These are phyloP conservation scores for Aurelia aurita complex sp. Pacific DNA, from an alignment of 30 jellyfish, hydroid and myxozoan genomes.

Conservation along the genomic window DNA sequence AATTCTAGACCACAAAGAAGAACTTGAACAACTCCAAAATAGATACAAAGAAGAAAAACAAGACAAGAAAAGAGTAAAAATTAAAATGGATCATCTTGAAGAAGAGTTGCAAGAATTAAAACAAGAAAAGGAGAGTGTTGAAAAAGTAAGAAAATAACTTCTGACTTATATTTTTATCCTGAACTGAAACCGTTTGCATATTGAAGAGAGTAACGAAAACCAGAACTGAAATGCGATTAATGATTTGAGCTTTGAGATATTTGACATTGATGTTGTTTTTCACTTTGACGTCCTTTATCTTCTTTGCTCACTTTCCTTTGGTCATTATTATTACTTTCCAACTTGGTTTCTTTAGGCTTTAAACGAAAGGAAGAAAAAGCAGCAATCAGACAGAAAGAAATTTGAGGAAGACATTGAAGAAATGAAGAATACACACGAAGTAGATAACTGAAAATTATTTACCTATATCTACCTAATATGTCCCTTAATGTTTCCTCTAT, in stretches of 20 bases:
- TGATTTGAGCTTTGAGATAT: too few relatives aligned
- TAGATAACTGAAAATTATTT: neutral
- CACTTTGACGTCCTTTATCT: neutral
- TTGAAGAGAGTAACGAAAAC: too few relatives aligned
- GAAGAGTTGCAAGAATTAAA: conserved; percentile 71
- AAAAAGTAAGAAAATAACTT: conserved; percentile 3
- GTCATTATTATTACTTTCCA: neutral
- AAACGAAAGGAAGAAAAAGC: conserved; percentile 70
- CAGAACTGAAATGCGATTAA: too few relatives aligned
- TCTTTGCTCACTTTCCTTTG: neutral
- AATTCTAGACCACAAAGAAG: conserved; percentile 65
- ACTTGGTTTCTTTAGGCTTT: conserved; percentile 29
- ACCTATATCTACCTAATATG: too few relatives aligned
- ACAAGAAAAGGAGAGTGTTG: conserved; percentile 64
- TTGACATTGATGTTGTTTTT: neutral
- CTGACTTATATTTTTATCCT: neutral
- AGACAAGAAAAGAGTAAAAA: conserved; percentile 61
- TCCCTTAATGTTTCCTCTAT: too few relatives aligned
- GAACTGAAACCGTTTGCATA: neutral
- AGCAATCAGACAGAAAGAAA: conserved; percentile 70
- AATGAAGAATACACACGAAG: conserved; percentile 69
- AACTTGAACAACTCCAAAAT: conserved; percentile 47
- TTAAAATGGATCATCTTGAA: conserved; percentile 63
- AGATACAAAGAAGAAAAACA: conserved; percentile 63
- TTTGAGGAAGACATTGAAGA: conserved; percentile 84